phyloP scores from a whole-genome alignment of 2,797 vertebrate genomes.

The Ctenosaura bakeri region DNA sequence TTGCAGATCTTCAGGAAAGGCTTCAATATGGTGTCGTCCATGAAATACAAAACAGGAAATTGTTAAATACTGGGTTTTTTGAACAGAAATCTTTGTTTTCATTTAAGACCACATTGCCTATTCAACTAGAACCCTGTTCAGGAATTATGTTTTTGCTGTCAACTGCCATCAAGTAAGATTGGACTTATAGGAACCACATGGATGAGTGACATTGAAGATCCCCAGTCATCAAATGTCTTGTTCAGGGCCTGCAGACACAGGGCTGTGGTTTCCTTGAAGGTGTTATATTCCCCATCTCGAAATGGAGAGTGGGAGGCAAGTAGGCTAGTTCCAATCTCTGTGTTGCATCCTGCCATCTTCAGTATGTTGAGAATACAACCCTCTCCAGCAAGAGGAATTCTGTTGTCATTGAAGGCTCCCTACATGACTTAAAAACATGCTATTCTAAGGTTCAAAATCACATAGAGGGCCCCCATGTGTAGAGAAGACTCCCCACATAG shows the following conservation, averaged over 20 bases:
- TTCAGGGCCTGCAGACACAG: no score
- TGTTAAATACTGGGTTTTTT: not conserved
- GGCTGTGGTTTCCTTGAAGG: no score
- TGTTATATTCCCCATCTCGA: no score
- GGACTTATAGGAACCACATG: no score
- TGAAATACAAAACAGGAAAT: not conserved
- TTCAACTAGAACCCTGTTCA: not conserved
- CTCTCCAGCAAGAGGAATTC: not conserved
- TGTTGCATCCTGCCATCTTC: not conserved
- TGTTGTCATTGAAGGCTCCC: not conserved
- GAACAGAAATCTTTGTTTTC: not conserved
- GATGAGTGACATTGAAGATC: no score
- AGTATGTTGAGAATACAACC: not conserved
- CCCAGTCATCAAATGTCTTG: no score
- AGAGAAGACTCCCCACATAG: not conserved
- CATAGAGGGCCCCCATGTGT: no score
- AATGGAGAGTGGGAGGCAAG: no score
- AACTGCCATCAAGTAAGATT: no score
- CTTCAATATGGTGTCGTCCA: not conserved
- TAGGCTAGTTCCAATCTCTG: no score
- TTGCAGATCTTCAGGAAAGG: not conserved
- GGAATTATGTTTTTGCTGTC: no score
- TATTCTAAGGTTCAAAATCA: no score
- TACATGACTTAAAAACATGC: not conserved
- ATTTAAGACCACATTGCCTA: not conserved